Evolutionary conservation across 1,140 invertebrate genomes (phyloP), one percentile per base, ranked within the genome.

Genomic region (Oryctes rhinoceros): DNA sequence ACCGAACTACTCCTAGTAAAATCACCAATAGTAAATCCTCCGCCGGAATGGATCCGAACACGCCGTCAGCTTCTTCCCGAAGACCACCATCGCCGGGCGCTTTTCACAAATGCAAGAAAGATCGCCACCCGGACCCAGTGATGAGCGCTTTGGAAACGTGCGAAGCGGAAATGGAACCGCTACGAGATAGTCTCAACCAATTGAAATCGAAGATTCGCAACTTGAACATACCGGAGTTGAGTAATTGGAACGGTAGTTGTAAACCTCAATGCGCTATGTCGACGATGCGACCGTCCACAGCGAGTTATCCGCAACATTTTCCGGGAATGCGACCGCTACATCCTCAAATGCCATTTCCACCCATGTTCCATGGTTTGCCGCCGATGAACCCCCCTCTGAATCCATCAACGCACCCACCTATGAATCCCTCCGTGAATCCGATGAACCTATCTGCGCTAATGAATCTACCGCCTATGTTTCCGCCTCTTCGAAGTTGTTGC

Each of bases 211-310:
- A 76, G 39, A 76, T 76, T 76, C 39, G 47, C 20, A 76, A 49
- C 39, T 48, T 76, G 20, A 76, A 76, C 47, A 76, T 76, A 47
- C 75, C 75, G n/a, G 75, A 76, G 48, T 39, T 76, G 15, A 76
- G 39, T 48, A 49, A 76, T n/a, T 76, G 75, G 75, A 76, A 76
- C n/a, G 37, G 4, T 71, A 2, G 9, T 35, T 71, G 65, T 71
- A 20, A 20, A 6, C 65, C 65, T 30, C 11, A 44, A 44, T 44
- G 20, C 5, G 11, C 65, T 4, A 71, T 35, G 65, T 1, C 65
- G 30, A 71, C 35, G 24, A 62, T 62, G 53, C 53, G 7, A 62
- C 13, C 53, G 53, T 4, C 39, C 5, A 3, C 5, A 5, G 39
- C 5, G 5, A 44, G 9, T 3, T 44, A 44, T 44, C 39, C 39